Percentiles rank a stretch among this genome's conserved stretches.
phyloP scores from a whole-genome alignment of 1,140 invertebrate genomes.

The Maniola jurtina region DNA sequence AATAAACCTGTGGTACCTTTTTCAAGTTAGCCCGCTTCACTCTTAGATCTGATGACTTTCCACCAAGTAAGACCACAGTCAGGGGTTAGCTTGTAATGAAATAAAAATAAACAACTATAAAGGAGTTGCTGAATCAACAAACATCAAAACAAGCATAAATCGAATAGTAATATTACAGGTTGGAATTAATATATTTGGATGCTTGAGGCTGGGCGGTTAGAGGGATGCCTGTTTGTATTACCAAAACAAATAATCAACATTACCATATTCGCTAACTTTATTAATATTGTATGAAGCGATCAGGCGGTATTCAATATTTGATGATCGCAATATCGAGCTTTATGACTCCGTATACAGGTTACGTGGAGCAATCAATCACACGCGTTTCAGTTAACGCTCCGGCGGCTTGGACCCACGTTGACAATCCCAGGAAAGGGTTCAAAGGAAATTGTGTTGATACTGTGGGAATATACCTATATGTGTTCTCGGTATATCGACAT shows the following conservation, averaged over 20 bases:
- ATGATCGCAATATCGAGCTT: conserved; percentile 5
- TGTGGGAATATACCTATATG: not conserved
- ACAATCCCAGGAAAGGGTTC: conserved; percentile 1
- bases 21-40: too few relatives aligned
- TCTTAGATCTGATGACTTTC: too few relatives aligned
- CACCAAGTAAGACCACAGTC: too few relatives aligned
- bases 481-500: not conserved
- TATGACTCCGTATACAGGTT: conserved; percentile 6
- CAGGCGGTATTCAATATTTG: conserved; percentile 1
- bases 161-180: too few relatives aligned
- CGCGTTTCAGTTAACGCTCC: not conserved
- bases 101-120: too few relatives aligned
- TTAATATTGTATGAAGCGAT: conserved; percentile 4
- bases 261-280: not conserved
- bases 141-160: too few relatives aligned
- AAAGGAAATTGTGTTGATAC: conserved; percentile 1
- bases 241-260: not conserved
- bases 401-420: not conserved
- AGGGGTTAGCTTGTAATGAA: too few relatives aligned
- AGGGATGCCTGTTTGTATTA: too few relatives aligned
- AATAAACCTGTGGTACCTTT: too few relatives aligned
- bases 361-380: conserved; percentile 1
- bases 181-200: too few relatives aligned
- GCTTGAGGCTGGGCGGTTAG: too few relatives aligned
- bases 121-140: too few relatives aligned